These are phyloP conservation scores for Neria commutata DNA, from an alignment of 2,888 invertebrate species.

Conservation along the genomic window DNA sequence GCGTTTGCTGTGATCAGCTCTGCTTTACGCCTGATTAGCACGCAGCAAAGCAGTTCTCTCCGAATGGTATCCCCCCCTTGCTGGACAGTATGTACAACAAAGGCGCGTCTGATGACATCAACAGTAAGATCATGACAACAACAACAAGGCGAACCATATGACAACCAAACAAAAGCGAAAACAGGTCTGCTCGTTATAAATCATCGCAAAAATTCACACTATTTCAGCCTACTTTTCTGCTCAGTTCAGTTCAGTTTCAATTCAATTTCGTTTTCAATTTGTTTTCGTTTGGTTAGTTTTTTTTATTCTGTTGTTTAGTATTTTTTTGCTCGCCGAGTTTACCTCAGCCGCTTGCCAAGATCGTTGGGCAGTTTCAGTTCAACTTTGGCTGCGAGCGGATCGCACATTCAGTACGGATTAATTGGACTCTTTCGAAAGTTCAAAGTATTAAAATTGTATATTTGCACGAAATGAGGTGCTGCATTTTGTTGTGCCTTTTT, in stretches of 20 bases:
- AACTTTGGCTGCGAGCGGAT: conserved; percentile 42
- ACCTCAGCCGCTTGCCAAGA: conserved; percentile 41
- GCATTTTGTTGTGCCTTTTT: conserved; percentile 43
- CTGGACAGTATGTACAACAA: background rate
- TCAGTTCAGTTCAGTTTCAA: conserved; percentile 28
- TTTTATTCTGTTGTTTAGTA: conserved; percentile 34
- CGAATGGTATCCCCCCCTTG: too few relatives aligned
- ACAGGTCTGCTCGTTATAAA: too few relatives aligned
- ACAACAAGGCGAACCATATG: background rate
- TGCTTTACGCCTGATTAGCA: too few relatives aligned
- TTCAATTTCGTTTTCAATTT: conserved; percentile 23
- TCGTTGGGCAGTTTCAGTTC: conserved; percentile 43
- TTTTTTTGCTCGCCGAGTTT: conserved; percentile 41
- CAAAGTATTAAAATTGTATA: conserved; percentile 7
- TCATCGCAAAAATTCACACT: background rate
- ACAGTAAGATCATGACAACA: background rate
- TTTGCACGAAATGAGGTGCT: conserved; percentile 46
- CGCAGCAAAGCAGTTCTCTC: too few relatives aligned
- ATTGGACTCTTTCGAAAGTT: background rate
- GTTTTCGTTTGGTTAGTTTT: conserved; percentile 25
- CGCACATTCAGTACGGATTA: conserved; percentile 14
- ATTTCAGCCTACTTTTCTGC: background rate
- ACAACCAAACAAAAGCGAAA: conserved; percentile 13
- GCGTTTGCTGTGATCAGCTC: too few relatives aligned
- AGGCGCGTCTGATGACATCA: background rate